Evolutionary conservation across 2,888 invertebrate genomes (phyloP), one percentile per base, ranked within the genome.

Genomic region (Drosophila formosana): DNA sequence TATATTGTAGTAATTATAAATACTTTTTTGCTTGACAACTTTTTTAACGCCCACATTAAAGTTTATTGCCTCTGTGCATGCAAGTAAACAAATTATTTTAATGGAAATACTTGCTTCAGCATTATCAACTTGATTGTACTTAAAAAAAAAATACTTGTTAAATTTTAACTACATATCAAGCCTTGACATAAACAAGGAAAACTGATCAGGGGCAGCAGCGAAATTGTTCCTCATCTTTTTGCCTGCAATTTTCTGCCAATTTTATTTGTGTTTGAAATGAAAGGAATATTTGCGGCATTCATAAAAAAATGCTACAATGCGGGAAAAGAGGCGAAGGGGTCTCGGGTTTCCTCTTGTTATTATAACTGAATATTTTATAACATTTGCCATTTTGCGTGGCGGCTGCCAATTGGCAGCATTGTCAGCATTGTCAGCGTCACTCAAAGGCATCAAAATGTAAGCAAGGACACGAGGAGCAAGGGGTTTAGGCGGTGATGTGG

Each of bases 371-470:
- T 89, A 81, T 87, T 89, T 84, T 78, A 87, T 87, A 64, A 64
- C 49, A 72, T 72, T 69, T 72, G 63, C 63, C 70, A 55, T 55
- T 73, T 78, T 73, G 68, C 66, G 72, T 78, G 67, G 67, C 69
- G 68, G 56, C 71, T 88, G 89, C 65, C 89, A 84, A 84, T 89
- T 89, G 85, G 71, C 75, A 50, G 89, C 88, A 89, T 84, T 84
- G 84, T 84, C 79, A 51, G 82, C 88, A 89, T 84, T 84, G 83
- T 84, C 81, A 80, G 65, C 71, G 78, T 82, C 88, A 80, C 71
- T 88, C 89, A 80, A 72, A 80, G 67, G 80, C 85, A 49, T 66
- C 66, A 80, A 72, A 66, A 80, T 78, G 64, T 63, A 69, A 80
- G 37, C 43, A 43, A 9, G 37, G 57, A 28, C 18, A 25, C 18